Conservation (phyloP, 92 coral and sea anemone species). For the Muricea muricata region DNA sequence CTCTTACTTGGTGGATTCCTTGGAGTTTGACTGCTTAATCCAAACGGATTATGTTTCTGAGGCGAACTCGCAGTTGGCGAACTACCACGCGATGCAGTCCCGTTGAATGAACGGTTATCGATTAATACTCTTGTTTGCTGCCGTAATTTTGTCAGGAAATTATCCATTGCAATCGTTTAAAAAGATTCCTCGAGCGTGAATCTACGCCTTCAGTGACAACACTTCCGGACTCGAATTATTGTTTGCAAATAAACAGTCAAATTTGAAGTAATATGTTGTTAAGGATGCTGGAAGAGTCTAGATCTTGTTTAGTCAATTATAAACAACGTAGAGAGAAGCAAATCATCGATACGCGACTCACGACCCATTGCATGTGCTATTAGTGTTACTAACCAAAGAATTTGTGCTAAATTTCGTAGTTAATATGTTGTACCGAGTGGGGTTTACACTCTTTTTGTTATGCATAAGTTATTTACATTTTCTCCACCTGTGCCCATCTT, state of each 20-base stretch:
- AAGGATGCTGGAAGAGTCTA: background rate
- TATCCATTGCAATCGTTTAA: conserved; percentile 4
- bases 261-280: background rate
- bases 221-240: background rate
- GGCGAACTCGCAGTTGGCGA: conserved; percentile 31
- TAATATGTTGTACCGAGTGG: conserved; percentile 6
- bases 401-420: background rate
- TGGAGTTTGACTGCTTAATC: conserved; percentile 30
- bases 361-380: background rate
- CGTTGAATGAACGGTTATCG: conserved; percentile 34
- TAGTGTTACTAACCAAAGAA: background rate
- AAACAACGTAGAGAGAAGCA: background rate
- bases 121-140: conserved; percentile 35
- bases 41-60: conserved; percentile 43
- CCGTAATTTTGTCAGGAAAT: conserved; percentile 36
- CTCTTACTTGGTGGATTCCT: conserved; percentile 74
- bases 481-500: conserved; percentile 29
- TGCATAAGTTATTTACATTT: conserved; percentile 41
- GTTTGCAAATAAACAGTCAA: background rate
- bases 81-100: conserved; percentile 23
- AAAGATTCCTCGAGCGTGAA: background rate
- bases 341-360: background rate
- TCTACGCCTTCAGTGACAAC: background rate
- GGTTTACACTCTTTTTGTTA: conserved; percentile 32
- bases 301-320: background rate